Evolutionary conservation across 2,888 invertebrate species (phyloP).

Genomic region (Drosophila subsilvestris): DNA sequence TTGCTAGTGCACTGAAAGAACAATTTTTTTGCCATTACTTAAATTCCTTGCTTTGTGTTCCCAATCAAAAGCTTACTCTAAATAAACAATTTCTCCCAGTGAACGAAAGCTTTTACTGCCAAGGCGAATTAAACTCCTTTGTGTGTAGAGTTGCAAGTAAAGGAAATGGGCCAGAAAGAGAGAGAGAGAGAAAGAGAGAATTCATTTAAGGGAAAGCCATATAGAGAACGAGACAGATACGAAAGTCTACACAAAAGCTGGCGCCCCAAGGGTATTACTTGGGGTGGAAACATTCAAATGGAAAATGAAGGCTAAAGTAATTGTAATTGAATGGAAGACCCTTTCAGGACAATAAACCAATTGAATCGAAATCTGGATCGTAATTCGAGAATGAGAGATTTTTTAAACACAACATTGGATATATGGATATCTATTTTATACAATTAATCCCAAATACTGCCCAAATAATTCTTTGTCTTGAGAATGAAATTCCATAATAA

Average conservation of each 20-base stretch:
- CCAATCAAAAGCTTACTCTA: no score
- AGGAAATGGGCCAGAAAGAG: slow-evolving; percentile 25
- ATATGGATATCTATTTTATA: neutral
- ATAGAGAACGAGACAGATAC: slow-evolving; percentile 32
- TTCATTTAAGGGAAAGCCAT: slow-evolving; percentile 14
- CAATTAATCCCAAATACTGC: no score
- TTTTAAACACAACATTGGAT: neutral
- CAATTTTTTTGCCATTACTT: neutral
- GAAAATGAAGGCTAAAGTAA: slow-evolving; percentile 42
- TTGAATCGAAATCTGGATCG: neutral
- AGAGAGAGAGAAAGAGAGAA: slow-evolving; percentile 35
- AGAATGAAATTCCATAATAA: neutral
- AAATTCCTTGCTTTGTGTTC: no score
- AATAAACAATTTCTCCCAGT: slow-evolving; percentile 33
- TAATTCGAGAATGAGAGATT: neutral
- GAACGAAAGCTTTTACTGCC: slow-evolving; percentile 61
- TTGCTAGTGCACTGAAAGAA: slow-evolving; percentile 9
- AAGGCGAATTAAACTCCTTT: slow-evolving; percentile 41
- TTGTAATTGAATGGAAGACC: slow-evolving; percentile 48
- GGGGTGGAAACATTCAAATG: slow-evolving; percentile 50
- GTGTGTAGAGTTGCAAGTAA: slow-evolving; percentile 54
- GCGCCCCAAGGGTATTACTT: slow-evolving; percentile 42
- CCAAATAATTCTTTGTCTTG: neutral
- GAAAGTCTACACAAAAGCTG: slow-evolving; percentile 59
- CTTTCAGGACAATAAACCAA: slow-evolving; percentile 16